Base-by-base conservation (phyloP, 1,140 invertebrate species). In the Calephelis nemesis region DNA sequence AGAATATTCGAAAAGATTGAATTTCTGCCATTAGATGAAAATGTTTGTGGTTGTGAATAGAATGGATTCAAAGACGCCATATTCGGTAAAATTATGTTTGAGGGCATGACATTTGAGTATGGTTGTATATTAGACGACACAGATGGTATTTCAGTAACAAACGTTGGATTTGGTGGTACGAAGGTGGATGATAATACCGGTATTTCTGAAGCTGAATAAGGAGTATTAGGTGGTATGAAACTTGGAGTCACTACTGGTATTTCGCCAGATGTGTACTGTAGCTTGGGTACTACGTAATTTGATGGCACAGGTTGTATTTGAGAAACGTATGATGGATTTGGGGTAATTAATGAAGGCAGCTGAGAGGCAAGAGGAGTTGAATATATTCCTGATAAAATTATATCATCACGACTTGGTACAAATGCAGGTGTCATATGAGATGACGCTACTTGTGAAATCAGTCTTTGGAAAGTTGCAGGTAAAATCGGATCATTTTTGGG, bases 401-500 rank as follows among this genome's bases (percentile, higher is more conserved):
- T 60, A 40, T 60, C 52, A 54, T 54, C 54, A 40, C 11, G 54
- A 6, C 12, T 39, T 12, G 54, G 54, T 60, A 60, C 7, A 30
- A 54, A 30, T 54, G 15, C 30, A 54, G 52, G 6, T 30, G 15
- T 11, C 7, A 30, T 5, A 10, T 19, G 42, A 45, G 42, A 11
- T 12, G 30, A 19, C n/a, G 30, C 30, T 30, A n/a, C 7, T 60
- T 60, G 54, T 40, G 54, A 60, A 10, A 60, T 6, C 8, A 60
- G n/a, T 12, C 10, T 60, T 1, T 60, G 54, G 39, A 60, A 60
- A 60, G 30, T 39, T 5, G 54, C 11, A 6, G 54, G 54, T 7
- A 60, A 9, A 54, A 58, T 45, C 10, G 65, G 42, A 71, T 81
- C 83, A 9, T 79, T 77, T 54, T 77, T 83, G 12, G 81, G 68